These are phyloP conservation scores for Lampris megalopsis DNA, from an alignment of 2,113 vertebrate species.

Conservation along the genomic window DNA sequence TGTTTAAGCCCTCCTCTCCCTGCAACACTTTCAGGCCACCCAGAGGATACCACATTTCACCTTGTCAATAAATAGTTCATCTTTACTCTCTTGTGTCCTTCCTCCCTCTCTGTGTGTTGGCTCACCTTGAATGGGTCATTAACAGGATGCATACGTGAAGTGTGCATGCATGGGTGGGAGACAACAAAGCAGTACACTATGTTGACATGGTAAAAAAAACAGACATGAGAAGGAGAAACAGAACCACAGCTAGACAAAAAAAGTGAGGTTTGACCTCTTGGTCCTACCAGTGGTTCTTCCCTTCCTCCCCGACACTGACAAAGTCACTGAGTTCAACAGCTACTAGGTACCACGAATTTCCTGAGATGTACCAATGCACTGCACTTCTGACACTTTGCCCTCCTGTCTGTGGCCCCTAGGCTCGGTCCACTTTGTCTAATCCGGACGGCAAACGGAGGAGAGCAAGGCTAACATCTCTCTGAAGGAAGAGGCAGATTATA, in stretches of 20 bases:
- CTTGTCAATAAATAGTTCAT: too few species aligned
- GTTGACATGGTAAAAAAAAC: too few species aligned
- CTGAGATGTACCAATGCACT: conserved; percentile 20
- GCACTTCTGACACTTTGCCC: conserved; percentile 53
- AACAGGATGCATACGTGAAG: not conserved
- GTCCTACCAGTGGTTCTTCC: not conserved
- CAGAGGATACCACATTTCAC: too few species aligned
- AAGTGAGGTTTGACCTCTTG: not conserved
- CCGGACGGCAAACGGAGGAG: conserved; percentile 72
- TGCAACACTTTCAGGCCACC: too few species aligned
- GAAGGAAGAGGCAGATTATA: conserved; percentile 83
- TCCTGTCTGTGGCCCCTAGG: conserved; percentile 53
- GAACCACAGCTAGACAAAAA: not conserved
- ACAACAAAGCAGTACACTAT: too few species aligned
- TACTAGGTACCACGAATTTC: not conserved
- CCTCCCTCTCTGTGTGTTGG: too few species aligned
- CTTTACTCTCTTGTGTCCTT: too few species aligned
- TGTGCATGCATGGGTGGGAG: not conserved
- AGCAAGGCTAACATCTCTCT: conserved; percentile 75
- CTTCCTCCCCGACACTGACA: not conserved
- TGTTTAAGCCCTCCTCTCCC: too few species aligned
- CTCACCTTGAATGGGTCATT: too few species aligned
- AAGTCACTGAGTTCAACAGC: not conserved
- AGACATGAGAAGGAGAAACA: not conserved
- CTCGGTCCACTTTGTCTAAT: conserved; percentile 69